Conservation (phyloP, 2,888 invertebrate genomes). For the Cephonodes hylas region DNA sequence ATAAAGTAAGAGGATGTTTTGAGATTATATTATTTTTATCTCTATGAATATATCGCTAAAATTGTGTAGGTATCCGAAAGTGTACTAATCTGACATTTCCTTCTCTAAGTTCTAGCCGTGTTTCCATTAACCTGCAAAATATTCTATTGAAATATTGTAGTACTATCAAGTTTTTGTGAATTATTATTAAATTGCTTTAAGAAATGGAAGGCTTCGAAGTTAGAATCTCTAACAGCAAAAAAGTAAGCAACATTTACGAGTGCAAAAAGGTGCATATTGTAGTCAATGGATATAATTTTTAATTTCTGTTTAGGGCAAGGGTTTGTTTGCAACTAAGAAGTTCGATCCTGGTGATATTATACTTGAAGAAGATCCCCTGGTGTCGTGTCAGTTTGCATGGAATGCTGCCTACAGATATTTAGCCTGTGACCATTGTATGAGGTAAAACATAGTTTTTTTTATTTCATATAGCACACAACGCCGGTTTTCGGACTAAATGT, state of each 20-base stretch:
- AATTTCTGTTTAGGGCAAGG: conserved; percentile 85
- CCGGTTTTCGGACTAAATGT: background rate
- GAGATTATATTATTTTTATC: too few species aligned
- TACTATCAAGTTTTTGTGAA: background rate
- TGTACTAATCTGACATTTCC: too few species aligned
- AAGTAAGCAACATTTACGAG: conserved; percentile 40
- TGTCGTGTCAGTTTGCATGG: conserved; percentile 96
- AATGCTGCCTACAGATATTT: conserved; percentile 92
- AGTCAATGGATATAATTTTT: background rate
- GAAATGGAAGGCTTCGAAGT: conserved; percentile 70
- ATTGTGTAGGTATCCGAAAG: too few species aligned
- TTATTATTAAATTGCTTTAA: background rate
- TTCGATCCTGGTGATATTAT: conserved; percentile 88
- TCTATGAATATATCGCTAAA: too few species aligned
- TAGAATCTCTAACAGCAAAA: conserved; percentile 61
- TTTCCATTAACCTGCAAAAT: background rate
- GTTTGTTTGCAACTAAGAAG: conserved; percentile 86
- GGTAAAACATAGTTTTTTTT: conserved; percentile 59
- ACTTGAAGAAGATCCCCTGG: conserved; percentile 93
- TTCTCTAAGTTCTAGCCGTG: background rate
- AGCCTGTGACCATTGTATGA: conserved; percentile 95
- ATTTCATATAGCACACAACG: background rate
- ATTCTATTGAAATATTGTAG: background rate
- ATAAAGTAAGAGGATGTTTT: too few species aligned
- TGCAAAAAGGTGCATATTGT: background rate